Percentiles rank a stretch among this genome's conserved stretches.
Evolutionary conservation across 2,888 invertebrate genomes (phyloP).

Genomic region (Drosophila pseudotakahashii): DNA sequence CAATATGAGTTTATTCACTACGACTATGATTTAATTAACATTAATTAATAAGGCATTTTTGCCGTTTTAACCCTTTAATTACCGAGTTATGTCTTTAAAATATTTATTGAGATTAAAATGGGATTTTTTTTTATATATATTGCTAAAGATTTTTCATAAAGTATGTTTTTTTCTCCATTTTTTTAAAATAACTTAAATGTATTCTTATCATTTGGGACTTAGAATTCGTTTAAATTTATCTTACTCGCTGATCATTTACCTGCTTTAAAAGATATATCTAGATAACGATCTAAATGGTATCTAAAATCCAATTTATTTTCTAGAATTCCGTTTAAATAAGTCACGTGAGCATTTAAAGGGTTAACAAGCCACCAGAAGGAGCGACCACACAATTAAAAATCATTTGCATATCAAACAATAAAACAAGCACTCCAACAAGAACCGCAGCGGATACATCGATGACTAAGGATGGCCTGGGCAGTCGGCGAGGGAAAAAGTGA

Average conservation of each 20-base stretch:
- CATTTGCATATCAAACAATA: constrained; percentile 68
- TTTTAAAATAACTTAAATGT: neutral
- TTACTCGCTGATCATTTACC: neutral
- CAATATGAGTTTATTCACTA: constrained; percentile 20
- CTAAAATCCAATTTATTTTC: neutral
- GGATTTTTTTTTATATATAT: too few species aligned
- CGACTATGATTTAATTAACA: neutral
- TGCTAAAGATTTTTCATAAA: too few species aligned
- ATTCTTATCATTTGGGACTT: neutral
- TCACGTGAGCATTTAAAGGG: constrained; percentile 44
- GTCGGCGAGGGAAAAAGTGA: constrained; percentile 39
- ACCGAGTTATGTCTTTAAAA: neutral
- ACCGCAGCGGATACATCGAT: constrained; percentile 18
- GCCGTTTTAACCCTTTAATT: neutral
- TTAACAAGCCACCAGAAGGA: constrained; percentile 56
- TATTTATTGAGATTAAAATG: too few species aligned
- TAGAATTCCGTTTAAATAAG: neutral
- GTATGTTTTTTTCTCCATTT: too few species aligned
- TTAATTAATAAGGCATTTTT: neutral
- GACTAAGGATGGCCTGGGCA: constrained; percentile 21
- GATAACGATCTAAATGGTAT: neutral
- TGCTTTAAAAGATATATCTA: neutral
- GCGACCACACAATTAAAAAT: constrained; percentile 65
- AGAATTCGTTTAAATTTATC: too few species aligned
- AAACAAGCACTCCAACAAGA: constrained; percentile 30